Evolutionary conservation across 2,888 invertebrate genomes (phyloP).

Genomic region (Therioaphis trifolii): DNA sequence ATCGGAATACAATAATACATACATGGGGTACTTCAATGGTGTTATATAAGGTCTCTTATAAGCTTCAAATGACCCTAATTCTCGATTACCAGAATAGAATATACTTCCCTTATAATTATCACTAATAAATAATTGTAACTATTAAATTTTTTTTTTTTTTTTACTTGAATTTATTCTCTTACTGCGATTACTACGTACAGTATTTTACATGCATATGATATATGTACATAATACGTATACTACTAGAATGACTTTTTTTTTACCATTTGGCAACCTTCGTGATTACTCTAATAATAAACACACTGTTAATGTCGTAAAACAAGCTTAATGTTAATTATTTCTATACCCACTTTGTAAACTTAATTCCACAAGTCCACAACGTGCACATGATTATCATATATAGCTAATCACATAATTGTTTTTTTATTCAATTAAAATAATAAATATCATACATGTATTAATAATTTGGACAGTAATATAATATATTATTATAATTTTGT

Average conservation of each 20-base stretch:
- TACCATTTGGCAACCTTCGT: neutral
- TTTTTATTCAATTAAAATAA: neutral
- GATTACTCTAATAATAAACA: neutral
- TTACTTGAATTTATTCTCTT: neutral
- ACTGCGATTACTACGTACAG: neutral
- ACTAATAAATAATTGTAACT: neutral
- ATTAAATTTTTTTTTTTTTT: neutral
- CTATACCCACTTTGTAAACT: neutral
- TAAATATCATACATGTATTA: too few relatives aligned
- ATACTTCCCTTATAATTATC: constrained; percentile 1
- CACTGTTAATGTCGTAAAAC: neutral
- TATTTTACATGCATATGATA: neutral
- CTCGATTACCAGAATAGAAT: constrained; percentile 24
- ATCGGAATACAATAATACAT: neutral
- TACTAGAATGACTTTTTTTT: neutral
- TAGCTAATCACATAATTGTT: neutral
- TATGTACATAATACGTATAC: neutral
- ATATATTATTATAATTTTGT: too few relatives aligned
- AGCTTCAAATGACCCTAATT: constrained; percentile 53
- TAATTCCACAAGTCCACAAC: neutral
- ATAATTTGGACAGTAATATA: too few relatives aligned
- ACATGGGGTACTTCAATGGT: neutral
- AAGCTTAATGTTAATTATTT: neutral
- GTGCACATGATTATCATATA: neutral
- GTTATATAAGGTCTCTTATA: constrained; percentile 50